Base-by-base conservation (phyloP, 2,113 vertebrate species). In the Callopanchax toddi region DNA sequence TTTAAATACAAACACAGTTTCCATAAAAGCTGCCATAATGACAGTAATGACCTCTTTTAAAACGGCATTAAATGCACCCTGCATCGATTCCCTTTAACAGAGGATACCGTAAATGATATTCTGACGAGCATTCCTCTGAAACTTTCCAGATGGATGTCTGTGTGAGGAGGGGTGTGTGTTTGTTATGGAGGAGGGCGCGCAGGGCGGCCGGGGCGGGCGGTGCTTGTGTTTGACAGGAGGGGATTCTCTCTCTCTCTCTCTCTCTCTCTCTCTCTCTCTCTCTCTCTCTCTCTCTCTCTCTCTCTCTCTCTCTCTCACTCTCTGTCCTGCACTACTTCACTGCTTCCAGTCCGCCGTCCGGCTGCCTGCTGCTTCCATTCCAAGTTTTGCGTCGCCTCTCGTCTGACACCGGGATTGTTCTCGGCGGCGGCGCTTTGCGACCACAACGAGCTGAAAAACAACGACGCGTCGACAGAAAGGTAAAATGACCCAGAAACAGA, bases 191-290 rank as follows among this genome's bases (percentile, higher is more conserved):
- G 64, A 71, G 72, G 49, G 67, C 40, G 81, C 75, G 23, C 63
- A 48, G 63, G 55, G 67, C 67, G 11, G 77, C 72, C 18, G 79
- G 84, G 87, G 87, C 87, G 83, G 29, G 29, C 29, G 29, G 87
- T 62, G 85, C 83, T 84, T 83, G 76, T 53, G 82, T 78, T 82
- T 82, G 77, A 44, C 82, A 46, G 60, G 54, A 81, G 77, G 40
- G 66, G 78, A 57, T 50, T 54, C n/a, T 62, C 75, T 42, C 57
- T 0, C 58, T 39, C 60, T 60, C 32, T 81, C 68, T 0, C 20
- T 26, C 53, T 70, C 52, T 62, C 75, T 42, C 57, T 0, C 58
- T 39, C 60, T 60, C 32, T 81, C 68, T 0, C 20, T 26, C 53
- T 70, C 52, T 62, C 75, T 42, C 57, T 0, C 58, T 39, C 60